Percentiles rank a stretch among this genome's conserved stretches.
Evolutionary conservation across 2,113 vertebrate genomes (phyloP).

Genomic region (Chamaetylas fuelleborni): DNA sequence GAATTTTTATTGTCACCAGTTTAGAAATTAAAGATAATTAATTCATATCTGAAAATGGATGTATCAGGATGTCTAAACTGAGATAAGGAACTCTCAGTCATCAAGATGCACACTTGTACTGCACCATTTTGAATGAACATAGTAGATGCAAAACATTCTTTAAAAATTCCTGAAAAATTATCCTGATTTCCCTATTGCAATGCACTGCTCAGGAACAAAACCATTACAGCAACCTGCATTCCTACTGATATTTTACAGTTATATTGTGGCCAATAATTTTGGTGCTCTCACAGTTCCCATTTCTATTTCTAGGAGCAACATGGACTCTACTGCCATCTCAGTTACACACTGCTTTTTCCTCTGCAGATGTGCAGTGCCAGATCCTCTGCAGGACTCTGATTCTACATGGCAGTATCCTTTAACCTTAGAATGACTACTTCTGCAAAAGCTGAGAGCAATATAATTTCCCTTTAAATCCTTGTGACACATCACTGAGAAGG

Average conservation of each 20-base stretch:
- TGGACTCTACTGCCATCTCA: neutral
- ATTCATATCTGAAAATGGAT: neutral
- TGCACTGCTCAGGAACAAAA: neutral
- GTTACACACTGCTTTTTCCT: neutral
- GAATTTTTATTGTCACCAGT: neutral
- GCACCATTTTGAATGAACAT: neutral
- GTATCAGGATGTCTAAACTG: neutral
- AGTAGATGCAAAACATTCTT: neutral
- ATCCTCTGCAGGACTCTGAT: neutral
- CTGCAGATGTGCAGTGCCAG: neutral
- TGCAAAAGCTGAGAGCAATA: neutral
- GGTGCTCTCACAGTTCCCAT: neutral
- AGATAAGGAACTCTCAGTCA: neutral
- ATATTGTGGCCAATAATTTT: neutral
- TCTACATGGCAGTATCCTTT: neutral
- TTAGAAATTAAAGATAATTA: neutral
- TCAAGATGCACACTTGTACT: neutral
- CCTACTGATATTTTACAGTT: neutral
- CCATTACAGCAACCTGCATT: neutral
- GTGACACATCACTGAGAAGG: neutral
- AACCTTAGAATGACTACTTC: neutral
- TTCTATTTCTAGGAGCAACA: neutral
- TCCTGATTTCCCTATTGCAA: neutral
- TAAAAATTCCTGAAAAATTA: neutral
- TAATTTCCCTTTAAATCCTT: neutral